Evolutionary conservation across 2,888 invertebrate species (phyloP), one percentile per base, ranked within the genome.

Genomic region (Mylabris sibirica): DNA sequence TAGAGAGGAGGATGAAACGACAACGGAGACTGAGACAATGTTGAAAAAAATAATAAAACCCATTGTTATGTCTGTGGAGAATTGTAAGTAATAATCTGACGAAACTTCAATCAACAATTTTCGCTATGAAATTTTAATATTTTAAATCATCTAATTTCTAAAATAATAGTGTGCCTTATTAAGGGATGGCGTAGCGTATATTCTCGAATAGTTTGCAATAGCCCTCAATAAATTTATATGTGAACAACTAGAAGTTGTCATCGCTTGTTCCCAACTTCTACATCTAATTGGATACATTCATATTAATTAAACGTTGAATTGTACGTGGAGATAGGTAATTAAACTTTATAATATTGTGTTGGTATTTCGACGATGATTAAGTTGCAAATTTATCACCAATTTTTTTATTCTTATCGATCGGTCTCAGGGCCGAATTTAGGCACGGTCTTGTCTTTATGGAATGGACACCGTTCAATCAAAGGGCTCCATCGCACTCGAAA

Each of bases 231-330:
- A 57, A 57, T 57, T 26, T 26, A 14, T 11, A 57, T 26, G 57
- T 3, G 24, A 12, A 24, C 12, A 9, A 12, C 4, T 24, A 14
- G 12, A 26, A 5, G 26, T 57, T 57, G 57, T 57, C 57, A 57
- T 57, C 57, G 26, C 26, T 5, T 6, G 24, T 24, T 53, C 3
- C 57, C 6, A 57, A 57, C 22, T 62, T 41, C 26, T 41, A 11
- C 24, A 3, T n/a, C 35, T 62, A 62, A 62, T 62, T 62, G 44
- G 38, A 62, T n/a, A 62, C 35, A 62, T 62, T 62, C 62, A 35
- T 62, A 62, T 35, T 41, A 62, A 62, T 62, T 41, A 30, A 4
- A 62, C 35, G 38, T 24, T 26, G 20, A 24, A 1, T n/a, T n/a
- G n/a, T 11, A 26, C n/a, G 24, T 26, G 6, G 26, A 3, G 12